Evolutionary conservation across 2,113 vertebrate genomes (phyloP), one percentile per base, ranked within the genome.

Genomic region (Etheostoma cragini): DNA sequence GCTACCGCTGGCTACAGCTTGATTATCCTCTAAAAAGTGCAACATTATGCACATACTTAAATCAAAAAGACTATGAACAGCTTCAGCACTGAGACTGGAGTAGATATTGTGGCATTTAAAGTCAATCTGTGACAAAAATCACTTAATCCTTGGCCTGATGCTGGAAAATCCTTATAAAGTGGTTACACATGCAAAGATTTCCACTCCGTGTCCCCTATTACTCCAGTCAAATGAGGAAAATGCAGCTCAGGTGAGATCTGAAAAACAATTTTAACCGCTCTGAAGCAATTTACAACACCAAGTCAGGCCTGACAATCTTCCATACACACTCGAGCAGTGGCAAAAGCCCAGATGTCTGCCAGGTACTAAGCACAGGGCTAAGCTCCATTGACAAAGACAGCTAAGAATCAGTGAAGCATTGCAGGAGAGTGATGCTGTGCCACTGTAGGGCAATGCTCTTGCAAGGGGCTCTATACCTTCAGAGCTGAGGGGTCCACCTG

Each of bases 361-460:
- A 89, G 87, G 82, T 72, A 45, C 74, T 58, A 57, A 85, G 81
- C 74, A 53, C 8, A 6, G 70, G 63, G 52, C 83, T 87, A 91
- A 89, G 88, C 85, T 76, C 74, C 78, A 78, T 52, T 83, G 87
- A 90, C 78, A 90, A 88, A 91, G 85, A 78, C 89, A 88, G 84
- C 83, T 83, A 81, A 88, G 86, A 88, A 82, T 81, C 86, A 76
- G 81, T 62, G 84, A 88, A 87, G 87, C 88, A 75, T 76, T 81
- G 79, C 87, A 85, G 80, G 75, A 86, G 69, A 66, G 65, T 68
- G 81, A 79, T 6, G 69, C 79, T 72, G 76, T 82, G 80, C 77
- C 61, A 21, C 72, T 71, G 87, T 54, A 64, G 74, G 76, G 70
- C 85, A 84, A 87, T 73, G 75, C 84, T 88, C 69, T 62, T 82